Conservation (phyloP, 2,888 invertebrate genomes). For the Melitaea athalia region DNA sequence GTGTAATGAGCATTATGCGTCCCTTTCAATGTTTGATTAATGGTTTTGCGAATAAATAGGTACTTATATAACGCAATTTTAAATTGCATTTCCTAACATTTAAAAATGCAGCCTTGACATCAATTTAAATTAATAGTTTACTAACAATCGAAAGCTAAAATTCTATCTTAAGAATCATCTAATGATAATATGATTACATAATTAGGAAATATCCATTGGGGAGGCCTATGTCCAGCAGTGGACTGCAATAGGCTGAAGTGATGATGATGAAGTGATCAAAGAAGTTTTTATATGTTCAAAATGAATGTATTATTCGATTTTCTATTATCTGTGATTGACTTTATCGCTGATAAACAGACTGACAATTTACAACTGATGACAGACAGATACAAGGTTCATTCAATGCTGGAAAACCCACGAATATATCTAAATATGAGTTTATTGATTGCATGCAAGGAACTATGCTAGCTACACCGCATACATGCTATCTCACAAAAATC, state of each 20-base stretch:
- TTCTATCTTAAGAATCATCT: neutral
- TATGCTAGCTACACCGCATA: too few species aligned
- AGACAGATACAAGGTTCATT: conserved; percentile 8
- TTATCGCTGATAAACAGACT: conserved; percentile 13
- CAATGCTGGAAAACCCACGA: neutral
- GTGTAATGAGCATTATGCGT: neutral
- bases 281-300: neutral
- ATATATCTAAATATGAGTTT: too few species aligned
- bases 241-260: too few species aligned
- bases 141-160: neutral
- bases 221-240: too few species aligned
- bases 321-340: conserved; percentile 26
- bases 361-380: neutral
- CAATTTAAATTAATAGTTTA: neutral
- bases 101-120: neutral
- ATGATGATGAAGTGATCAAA: too few species aligned
- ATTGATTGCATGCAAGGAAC: too few species aligned
- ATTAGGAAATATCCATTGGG: neutral
- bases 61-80: neutral
- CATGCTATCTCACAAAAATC: too few species aligned
- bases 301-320: neutral
- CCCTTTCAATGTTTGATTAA: conserved; percentile 1
- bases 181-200: neutral
- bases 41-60: neutral
- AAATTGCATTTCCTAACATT: neutral